Evolutionary conservation across 2,797 vertebrate genomes (phyloP).

Genomic region (Gymnothorax reevesii): DNA sequence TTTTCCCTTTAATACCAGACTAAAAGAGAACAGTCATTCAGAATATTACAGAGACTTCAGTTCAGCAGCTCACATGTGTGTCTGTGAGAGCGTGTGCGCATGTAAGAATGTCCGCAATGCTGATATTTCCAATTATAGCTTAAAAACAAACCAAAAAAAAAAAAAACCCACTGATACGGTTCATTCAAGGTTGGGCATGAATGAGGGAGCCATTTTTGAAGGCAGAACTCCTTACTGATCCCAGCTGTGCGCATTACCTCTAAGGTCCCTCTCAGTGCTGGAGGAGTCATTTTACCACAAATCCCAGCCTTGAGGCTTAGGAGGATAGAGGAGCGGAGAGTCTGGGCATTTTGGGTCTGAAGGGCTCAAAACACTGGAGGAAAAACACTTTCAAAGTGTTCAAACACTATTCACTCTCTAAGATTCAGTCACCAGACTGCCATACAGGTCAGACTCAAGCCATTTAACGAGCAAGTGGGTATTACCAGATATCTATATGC

Average conservation of each 20-base stretch:
- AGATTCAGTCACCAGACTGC: not conserved
- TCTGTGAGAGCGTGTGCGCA: not conserved
- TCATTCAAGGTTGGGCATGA: not conserved
- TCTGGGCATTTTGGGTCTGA: constrained; percentile 29
- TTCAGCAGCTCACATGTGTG: not conserved
- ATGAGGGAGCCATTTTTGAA: not conserved
- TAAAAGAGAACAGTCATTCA: not conserved
- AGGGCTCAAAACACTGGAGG: constrained; percentile 23
- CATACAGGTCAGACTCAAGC: not conserved
- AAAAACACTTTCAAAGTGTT: not conserved
- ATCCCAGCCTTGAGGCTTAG: not conserved
- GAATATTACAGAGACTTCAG: not conserved
- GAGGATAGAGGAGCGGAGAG: constrained; percentile 8
- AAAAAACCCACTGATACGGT: not conserved
- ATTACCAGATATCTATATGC: constrained; percentile 15
- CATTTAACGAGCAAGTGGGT: not conserved
- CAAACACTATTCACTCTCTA: not conserved
- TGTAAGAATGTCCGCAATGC: not conserved
- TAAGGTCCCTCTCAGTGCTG: not conserved
- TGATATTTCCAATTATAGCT: not conserved
- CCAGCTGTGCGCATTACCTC: not conserved
- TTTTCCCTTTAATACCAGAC: constrained; percentile 27
- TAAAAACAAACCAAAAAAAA: no score
- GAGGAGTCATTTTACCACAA: constrained; percentile 8
- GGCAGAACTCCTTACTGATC: not conserved